phyloP scores from a whole-genome alignment of 2,888 invertebrate genomes.

The Drepanosiphum platanoidis region DNA sequence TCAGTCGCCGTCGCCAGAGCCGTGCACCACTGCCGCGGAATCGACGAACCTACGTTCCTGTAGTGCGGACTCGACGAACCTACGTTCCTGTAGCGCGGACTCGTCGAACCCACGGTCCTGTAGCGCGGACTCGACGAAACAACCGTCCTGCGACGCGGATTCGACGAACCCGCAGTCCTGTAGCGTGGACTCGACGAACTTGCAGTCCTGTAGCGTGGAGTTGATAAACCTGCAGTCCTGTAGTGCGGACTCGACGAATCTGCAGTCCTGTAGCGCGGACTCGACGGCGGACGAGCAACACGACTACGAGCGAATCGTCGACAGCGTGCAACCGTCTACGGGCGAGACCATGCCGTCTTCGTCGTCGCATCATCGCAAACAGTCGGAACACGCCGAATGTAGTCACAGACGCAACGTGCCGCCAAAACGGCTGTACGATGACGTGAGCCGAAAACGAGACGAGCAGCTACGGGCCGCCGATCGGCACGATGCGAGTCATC shows the following conservation, averaged over 20 bases:
- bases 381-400: not conserved
- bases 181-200: too few relatives aligned
- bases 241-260: not conserved
- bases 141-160: too few relatives aligned
- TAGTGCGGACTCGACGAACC: not conserved
- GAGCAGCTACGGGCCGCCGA: not conserved
- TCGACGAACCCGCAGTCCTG: not conserved
- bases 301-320: not conserved
- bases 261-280: not conserved
- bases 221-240: not conserved
- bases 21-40: not conserved
- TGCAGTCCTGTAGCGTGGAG: not conserved
- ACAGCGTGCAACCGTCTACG: not conserved
- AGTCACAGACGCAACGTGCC: not conserved
- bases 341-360: not conserved
- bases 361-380: too few relatives aligned
- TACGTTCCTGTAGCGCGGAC: too few relatives aligned
- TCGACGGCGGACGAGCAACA: not conserved
- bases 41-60: not conserved
- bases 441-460: not conserved
- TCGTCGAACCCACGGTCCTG: not conserved
- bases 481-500: not conserved
- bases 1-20: not conserved
- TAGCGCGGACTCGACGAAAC: not conserved
- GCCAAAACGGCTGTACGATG: conserved; percentile 13